Conservation (phyloP, 2,888 invertebrate genomes). For the Acrobasis repandana region DNA sequence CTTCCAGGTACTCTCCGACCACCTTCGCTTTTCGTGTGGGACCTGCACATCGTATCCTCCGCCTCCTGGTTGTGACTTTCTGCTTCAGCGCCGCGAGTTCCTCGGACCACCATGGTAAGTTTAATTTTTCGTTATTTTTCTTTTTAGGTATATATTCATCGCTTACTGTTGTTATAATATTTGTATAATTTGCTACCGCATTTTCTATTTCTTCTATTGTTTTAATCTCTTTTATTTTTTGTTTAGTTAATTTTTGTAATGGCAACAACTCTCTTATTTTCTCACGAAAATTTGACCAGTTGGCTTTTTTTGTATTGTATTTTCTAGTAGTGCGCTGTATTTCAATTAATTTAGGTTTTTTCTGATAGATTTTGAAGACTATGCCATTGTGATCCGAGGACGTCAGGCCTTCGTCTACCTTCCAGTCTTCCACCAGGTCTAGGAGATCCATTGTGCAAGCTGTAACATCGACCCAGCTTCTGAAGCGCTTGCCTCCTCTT, state of each 20-base stretch:
- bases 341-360: slow-evolving; percentile 14
- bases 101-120: slow-evolving; percentile 9
- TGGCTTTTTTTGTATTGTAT: slow-evolving; percentile 33
- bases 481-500: neutral
- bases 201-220: neutral
- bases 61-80: neutral
- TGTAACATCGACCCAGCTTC: slow-evolving; percentile 30
- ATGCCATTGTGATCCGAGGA: slow-evolving; percentile 36
- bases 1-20: neutral
- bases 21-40: neutral
- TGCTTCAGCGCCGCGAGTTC: neutral
- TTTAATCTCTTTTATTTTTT: slow-evolving; percentile 17
- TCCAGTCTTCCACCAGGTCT: slow-evolving; percentile 28
- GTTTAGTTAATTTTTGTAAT: slow-evolving; percentile 8
- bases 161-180: neutral
- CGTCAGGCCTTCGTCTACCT: slow-evolving; percentile 20
- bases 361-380: slow-evolving; percentile 25
- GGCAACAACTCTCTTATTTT: slow-evolving; percentile 23
- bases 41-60: neutral
- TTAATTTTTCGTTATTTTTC: neutral
- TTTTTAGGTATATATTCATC: neutral
- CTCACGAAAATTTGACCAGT: slow-evolving; percentile 32
- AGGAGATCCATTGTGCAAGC: slow-evolving; percentile 22
- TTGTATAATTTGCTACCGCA: neutral
- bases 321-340: slow-evolving; percentile 27